A percentile compares a stretch with the other conserved stretches of the same genome.
Evolutionary conservation across 2,888 invertebrate species (phyloP).

Genomic region (Latheticus oryzae): DNA sequence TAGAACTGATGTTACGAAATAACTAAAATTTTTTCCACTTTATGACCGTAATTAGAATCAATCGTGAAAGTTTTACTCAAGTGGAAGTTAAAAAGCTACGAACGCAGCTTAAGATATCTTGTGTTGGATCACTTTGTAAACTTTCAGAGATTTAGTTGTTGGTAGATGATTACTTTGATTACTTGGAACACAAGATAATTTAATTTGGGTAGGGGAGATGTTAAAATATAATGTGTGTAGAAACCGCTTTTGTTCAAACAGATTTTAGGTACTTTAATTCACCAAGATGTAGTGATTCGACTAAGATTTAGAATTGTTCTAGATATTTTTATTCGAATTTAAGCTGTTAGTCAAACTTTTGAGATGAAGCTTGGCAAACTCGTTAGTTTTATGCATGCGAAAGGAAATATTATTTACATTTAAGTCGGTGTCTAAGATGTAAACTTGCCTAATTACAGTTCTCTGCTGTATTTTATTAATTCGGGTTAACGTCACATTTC

Average conservation of each 20-base stretch:
- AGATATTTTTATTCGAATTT: too few species aligned
- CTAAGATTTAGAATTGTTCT: too few species aligned
- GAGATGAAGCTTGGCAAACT: slow-evolving; percentile 34
- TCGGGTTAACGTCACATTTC: slow-evolving; percentile 31
- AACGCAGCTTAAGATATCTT: slow-evolving; percentile 1
- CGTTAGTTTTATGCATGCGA: slow-evolving; percentile 43
- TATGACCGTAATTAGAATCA: slow-evolving; percentile 7
- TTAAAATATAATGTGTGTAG: slow-evolving; percentile 6
- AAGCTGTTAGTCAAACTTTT: slow-evolving; percentile 12
- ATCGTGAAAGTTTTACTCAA: slow-evolving; percentile 5
- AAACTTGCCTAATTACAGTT: slow-evolving; percentile 33
- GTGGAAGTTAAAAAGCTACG: slow-evolving; percentile 1
- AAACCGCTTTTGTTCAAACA: slow-evolving; percentile 14
- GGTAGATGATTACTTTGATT: slow-evolving; percentile 14
- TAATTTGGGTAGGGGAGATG: slow-evolving; percentile 4
- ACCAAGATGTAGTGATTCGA: too few species aligned
- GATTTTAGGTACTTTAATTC: slow-evolving; percentile 10
- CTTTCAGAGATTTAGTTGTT: slow-evolving; percentile 16
- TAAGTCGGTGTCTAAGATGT: slow-evolving; percentile 30
- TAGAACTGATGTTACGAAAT: too few species aligned
- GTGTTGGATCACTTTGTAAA: slow-evolving; percentile 16
- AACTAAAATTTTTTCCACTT: not conserved
- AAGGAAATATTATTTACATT: slow-evolving; percentile 41
- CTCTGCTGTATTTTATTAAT: slow-evolving; percentile 36
- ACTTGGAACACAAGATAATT: slow-evolving; percentile 23